Evolutionary conservation across 2,888 invertebrate genomes (phyloP).

Genomic region (Rapana venosa): DNA sequence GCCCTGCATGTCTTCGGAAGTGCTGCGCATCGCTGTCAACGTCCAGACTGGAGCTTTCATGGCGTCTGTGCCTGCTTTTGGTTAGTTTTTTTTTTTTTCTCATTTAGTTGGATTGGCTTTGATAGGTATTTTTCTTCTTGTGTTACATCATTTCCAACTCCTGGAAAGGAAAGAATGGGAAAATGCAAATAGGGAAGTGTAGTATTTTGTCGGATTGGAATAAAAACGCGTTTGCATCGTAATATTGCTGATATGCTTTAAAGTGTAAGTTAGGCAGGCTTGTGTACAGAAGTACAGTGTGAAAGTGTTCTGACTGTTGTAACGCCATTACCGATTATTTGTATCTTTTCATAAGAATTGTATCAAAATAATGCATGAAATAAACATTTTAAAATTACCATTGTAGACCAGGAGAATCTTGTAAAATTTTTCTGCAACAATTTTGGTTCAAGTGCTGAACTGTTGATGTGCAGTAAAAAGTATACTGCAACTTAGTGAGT

Average conservation of each 20-base stretch:
- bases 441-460: no score
- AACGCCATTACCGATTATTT: no score
- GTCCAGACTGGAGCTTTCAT: conserved; percentile 95
- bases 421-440: no score
- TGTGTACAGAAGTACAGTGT: no score
- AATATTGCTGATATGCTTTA: neutral
- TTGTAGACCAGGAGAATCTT: no score
- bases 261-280: neutral
- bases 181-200: neutral
- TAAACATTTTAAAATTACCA: no score
- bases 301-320: no score
- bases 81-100: conserved; percentile 48
- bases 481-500: no score
- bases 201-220: neutral
- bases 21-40: conserved; percentile 94
- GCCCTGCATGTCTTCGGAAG: conserved; percentile 94
- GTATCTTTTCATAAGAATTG: no score
- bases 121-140: neutral
- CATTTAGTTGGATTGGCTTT: neutral
- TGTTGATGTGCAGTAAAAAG: no score
- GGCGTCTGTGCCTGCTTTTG: conserved; percentile 85
- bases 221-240: neutral
- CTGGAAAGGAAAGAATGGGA: neutral
- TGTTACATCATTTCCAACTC: neutral
- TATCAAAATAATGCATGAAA: no score